A percentile compares a stretch with the other conserved stretches of the same genome.
Evolutionary conservation across 2,797 vertebrate genomes (phyloP).

Genomic region (Decapterus maruadsi): DNA sequence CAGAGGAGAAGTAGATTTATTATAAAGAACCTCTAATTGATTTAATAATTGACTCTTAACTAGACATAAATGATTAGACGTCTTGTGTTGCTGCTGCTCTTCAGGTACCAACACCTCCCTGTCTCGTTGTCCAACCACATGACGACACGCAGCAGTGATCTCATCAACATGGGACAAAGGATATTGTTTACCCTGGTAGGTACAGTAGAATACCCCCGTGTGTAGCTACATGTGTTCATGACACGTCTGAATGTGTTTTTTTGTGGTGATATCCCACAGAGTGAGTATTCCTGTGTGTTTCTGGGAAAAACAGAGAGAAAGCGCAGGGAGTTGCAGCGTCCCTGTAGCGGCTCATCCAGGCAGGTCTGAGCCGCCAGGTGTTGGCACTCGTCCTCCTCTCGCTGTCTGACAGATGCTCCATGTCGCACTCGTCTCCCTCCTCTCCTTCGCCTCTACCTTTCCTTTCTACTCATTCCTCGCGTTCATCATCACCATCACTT

Average conservation of each 20-base stretch:
- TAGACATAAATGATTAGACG: too few species aligned
- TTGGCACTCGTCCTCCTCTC: slow-evolving; percentile 39
- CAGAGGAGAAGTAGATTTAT: too few species aligned
- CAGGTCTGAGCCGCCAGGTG: slow-evolving; percentile 33
- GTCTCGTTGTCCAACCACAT: not conserved
- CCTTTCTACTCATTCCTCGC: not conserved
- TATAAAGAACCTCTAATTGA: too few species aligned
- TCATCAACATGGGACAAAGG: slow-evolving; percentile 8
- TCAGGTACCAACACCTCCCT: not conserved
- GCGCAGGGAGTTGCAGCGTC: slow-evolving; percentile 24
- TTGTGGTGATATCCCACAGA: too few species aligned
- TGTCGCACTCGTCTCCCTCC: not conserved
- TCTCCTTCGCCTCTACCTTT: not conserved
- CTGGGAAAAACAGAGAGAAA: not conserved
- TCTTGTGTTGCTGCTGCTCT: not conserved
- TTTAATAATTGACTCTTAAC: too few species aligned
- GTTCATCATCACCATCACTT: not conserved
- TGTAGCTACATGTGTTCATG: slow-evolving; percentile 16
- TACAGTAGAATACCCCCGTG: not conserved
- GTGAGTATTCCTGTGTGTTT: slow-evolving; percentile 19
- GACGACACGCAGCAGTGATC: not conserved
- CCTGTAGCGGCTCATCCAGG: slow-evolving; percentile 33
- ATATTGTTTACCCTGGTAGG: slow-evolving; percentile 7
- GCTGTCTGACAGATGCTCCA: slow-evolving; percentile 42
- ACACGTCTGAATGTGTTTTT: slow-evolving; percentile 22